A percentile compares a stretch with the other conserved stretches of the same genome.
These are phyloP conservation scores for Turnix velox DNA, from an alignment of 2,113 vertebrate genomes.

Conservation along the genomic window DNA sequence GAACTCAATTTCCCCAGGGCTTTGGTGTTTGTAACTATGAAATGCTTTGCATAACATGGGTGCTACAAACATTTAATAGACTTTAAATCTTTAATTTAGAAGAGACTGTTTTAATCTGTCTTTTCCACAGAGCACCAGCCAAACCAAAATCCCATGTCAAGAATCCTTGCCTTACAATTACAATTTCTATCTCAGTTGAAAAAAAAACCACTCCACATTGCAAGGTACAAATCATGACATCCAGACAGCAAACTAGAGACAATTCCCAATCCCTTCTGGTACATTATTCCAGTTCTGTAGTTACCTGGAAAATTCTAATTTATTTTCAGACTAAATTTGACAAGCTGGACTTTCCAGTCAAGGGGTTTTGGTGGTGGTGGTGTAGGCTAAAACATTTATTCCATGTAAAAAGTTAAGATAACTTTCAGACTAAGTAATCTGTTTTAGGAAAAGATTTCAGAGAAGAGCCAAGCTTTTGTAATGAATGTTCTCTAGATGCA, in stretches of 20 bases:
- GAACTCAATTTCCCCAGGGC: neutral
- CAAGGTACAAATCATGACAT: neutral
- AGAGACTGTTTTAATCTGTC: neutral
- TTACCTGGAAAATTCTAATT: neutral
- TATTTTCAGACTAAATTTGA: neutral
- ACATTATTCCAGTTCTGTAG: neutral
- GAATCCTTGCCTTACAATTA: neutral
- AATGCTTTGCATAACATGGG: neutral
- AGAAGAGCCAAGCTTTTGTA: neutral
- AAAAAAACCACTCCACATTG: neutral
- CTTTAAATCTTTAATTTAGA: neutral
- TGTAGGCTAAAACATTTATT: neutral
- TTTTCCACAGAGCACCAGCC: neutral
- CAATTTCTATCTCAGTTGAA: neutral
- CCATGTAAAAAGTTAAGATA: neutral
- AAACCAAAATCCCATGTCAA: neutral
- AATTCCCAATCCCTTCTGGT: neutral
- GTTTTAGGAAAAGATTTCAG: neutral
- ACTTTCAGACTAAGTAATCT: neutral
- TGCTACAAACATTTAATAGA: neutral
- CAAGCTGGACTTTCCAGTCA: neutral
- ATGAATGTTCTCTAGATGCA: neutral
- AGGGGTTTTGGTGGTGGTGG: neutral
- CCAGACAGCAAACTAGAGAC: neutral
- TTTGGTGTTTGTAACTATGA: neutral